Conservation (phyloP, 2,888 invertebrate genomes). For the Mythimna pallens region DNA sequence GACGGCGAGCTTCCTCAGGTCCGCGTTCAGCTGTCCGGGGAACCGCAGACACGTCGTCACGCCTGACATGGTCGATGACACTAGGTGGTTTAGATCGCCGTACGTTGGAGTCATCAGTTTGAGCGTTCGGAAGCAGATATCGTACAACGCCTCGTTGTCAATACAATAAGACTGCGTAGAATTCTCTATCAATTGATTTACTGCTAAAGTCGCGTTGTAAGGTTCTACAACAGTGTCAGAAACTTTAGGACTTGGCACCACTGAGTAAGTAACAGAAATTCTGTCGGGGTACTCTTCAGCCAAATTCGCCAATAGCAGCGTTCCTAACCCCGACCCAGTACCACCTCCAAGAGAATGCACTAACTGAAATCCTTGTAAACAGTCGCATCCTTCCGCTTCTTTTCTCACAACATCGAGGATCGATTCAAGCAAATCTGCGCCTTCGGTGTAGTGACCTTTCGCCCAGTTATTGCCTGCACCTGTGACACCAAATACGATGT, state of each 20-base stretch:
- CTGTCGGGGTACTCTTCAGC: slow-evolving; percentile 94
- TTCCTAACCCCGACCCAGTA: slow-evolving; percentile 94
- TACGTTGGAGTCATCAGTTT: slow-evolving; percentile 94
- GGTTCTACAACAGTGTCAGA: slow-evolving; percentile 93
- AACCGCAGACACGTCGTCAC: slow-evolving; percentile 85
- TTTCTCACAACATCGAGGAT: slow-evolving; percentile 89
- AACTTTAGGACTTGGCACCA: slow-evolving; percentile 93
- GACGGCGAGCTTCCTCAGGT: slow-evolving; percentile 90
- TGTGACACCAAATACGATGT: slow-evolving; percentile 91
- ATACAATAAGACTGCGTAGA: slow-evolving; percentile 92
- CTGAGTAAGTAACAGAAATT: slow-evolving; percentile 92
- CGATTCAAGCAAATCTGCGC: slow-evolving; percentile 91
- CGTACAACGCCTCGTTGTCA: slow-evolving; percentile 94
- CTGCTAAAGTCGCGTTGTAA: slow-evolving; percentile 93
- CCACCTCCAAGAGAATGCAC: slow-evolving; percentile 93
- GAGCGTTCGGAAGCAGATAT: slow-evolving; percentile 94
- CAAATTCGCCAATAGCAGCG: slow-evolving; percentile 92
- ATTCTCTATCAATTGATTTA: slow-evolving; percentile 93
- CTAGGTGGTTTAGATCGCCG: slow-evolving; percentile 92
- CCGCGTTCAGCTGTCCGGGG: slow-evolving; percentile 92
- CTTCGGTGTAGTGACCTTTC: slow-evolving; percentile 93
- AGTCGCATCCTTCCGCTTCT: slow-evolving; percentile 93
- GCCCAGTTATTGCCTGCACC: slow-evolving; percentile 92
- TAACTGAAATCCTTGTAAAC: slow-evolving; percentile 92
- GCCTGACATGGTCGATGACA: slow-evolving; percentile 84